Percentiles rank a stretch among this genome's conserved stretches.
These are phyloP conservation scores for Cotesia glomerata DNA, from an alignment of 1,140 invertebrate species.

Conservation along the genomic window DNA sequence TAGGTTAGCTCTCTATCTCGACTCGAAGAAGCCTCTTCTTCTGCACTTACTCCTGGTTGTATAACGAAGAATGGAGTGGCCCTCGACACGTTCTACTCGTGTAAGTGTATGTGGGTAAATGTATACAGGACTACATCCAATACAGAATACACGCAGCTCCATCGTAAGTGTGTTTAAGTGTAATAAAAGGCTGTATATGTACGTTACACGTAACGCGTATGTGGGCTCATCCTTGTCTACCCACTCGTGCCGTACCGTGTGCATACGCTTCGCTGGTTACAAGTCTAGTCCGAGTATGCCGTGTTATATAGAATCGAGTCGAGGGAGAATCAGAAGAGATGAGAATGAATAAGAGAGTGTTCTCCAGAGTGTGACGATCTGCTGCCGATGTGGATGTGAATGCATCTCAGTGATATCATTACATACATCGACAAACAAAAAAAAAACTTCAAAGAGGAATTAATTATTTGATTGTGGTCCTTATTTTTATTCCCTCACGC, in stretches of 20 bases:
- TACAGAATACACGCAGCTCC: no score
- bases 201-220: slow-evolving; percentile 10
- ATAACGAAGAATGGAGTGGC: slow-evolving; percentile 17
- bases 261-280: slow-evolving; percentile 15
- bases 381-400: no score
- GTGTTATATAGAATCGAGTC: neutral
- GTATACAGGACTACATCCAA: no score
- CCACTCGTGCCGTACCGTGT: slow-evolving; percentile 18
- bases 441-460: no score
- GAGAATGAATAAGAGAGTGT: slow-evolving; percentile 1
- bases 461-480: neutral
- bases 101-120: neutral
- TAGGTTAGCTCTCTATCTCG: neutral
- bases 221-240: slow-evolving; percentile 15
- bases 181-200: neutral
- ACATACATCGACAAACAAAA: no score
- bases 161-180: no score
- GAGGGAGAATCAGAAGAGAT: neutral
- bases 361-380: slow-evolving; percentile 13
- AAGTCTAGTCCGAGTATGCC: neutral
- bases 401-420: no score
- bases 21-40: slow-evolving; percentile 18
- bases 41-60: slow-evolving; percentile 15
- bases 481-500: slow-evolving; percentile 11
- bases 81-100: slow-evolving; percentile 8